A percentile compares a stretch with the other conserved stretches of the same genome.
Conservation (phyloP, 2,797 vertebrate species). For the Carapus acus region DNA sequence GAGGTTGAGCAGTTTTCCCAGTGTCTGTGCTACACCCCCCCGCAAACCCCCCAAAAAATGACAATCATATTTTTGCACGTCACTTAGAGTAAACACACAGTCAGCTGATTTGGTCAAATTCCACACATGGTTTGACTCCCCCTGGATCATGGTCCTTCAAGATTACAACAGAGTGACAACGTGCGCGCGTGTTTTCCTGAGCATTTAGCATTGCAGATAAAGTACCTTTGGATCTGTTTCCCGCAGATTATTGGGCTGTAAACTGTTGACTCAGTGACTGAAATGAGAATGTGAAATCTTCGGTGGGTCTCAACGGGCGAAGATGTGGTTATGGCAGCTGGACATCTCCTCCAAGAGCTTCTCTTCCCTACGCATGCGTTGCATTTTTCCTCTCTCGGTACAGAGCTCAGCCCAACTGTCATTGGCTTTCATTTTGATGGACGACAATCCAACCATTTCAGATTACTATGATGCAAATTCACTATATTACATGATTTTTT, state of each 20-base stretch:
- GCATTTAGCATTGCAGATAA: constrained; percentile 16
- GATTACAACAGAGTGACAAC: constrained; percentile 7
- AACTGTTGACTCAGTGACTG: constrained; percentile 19
- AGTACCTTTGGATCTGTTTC: constrained; percentile 34
- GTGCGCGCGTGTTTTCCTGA: constrained; percentile 2
- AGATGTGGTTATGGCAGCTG: no score
- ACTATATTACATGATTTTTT: no score
- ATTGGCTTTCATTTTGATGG: no score
- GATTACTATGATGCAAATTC: no score
- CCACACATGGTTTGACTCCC: constrained; percentile 2
- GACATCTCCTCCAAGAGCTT: no score
- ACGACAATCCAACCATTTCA: no score
- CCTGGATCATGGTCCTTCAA: constrained; percentile 21
- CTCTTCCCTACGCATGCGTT: no score
- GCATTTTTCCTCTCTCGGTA: no score
- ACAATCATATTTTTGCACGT: not conserved
- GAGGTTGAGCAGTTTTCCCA: no score
- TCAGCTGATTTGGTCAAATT: constrained; percentile 33
- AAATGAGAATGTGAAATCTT: not conserved
- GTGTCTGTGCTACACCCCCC: no score
- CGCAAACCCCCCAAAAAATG: not conserved
- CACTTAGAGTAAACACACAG: not conserved
- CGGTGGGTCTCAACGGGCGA: no score
- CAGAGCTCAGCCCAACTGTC: no score
- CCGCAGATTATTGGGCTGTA: constrained; percentile 32